These are phyloP conservation scores for Taxidea taxus DNA, from an alignment of 2,113 vertebrate species.

Conservation along the genomic window DNA sequence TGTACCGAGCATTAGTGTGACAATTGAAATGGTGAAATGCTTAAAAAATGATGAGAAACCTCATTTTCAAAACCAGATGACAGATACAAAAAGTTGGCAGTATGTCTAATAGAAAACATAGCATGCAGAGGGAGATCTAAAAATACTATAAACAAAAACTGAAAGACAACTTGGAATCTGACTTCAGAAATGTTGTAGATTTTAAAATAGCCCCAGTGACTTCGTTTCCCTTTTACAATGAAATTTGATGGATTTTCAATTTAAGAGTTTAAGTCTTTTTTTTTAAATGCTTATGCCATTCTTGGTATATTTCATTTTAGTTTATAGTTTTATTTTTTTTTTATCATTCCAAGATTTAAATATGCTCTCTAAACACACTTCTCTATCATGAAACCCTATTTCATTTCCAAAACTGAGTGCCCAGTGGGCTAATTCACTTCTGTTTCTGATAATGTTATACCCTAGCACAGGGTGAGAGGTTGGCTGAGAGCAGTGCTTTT, in stretches of 20 bases:
- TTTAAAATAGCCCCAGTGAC: slow-evolving; percentile 56
- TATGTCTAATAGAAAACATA: slow-evolving; percentile 65
- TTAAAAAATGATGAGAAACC: slow-evolving; percentile 67
- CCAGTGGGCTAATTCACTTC: not conserved
- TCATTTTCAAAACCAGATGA: slow-evolving; percentile 74
- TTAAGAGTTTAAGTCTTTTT: not conserved
- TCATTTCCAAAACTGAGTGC: not conserved
- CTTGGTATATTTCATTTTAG: not conserved
- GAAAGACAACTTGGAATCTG: slow-evolving; percentile 74
- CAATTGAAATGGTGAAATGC: slow-evolving; percentile 67
- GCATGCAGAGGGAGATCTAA: slow-evolving; percentile 66
- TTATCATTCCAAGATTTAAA: not conserved
- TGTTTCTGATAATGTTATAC: not conserved
- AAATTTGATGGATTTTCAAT: slow-evolving; percentile 33
- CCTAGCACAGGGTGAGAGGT: not conserved
- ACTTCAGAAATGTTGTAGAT: slow-evolving; percentile 65
- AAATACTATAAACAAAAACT: slow-evolving; percentile 73
- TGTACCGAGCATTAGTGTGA: slow-evolving; percentile 58
- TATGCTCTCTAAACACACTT: not conserved
- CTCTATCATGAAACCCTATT: not conserved
- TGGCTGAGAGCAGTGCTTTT: not conserved
- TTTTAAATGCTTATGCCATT: not conserved
- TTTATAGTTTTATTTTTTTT: not conserved
- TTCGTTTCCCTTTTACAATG: slow-evolving; percentile 55
- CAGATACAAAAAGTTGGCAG: slow-evolving; percentile 72